A percentile compares a stretch with the other conserved stretches of the same genome.
Evolutionary conservation across 2,888 invertebrate species (phyloP).

Genomic region (Platynereis dumerilii): DNA sequence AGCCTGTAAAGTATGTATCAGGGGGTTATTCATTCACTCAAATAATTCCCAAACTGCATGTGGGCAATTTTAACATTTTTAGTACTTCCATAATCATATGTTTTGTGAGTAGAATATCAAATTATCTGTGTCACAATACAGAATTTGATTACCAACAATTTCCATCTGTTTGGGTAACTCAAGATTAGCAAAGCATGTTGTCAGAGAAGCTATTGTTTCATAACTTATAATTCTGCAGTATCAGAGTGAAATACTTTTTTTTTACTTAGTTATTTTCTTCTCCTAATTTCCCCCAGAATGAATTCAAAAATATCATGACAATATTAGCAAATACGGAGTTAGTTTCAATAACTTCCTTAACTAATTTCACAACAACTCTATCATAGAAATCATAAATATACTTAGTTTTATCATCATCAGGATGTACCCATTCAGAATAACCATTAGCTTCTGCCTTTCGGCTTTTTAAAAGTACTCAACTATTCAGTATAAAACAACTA

Average conservation of each 20-base stretch:
- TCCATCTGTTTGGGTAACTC: conserved; percentile 33
- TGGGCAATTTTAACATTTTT: too few relatives aligned
- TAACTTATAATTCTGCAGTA: background rate
- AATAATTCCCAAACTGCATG: background rate
- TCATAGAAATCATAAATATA: conserved; percentile 36
- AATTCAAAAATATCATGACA: conserved; percentile 4
- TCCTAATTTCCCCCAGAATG: conserved; percentile 35
- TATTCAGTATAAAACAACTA: conserved; percentile 51
- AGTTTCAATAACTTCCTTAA: conserved; percentile 13
- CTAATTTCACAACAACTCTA: conserved; percentile 1
- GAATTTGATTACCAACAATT: conserved; percentile 39
- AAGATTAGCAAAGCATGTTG: conserved; percentile 13
- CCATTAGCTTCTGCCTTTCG: conserved; percentile 44
- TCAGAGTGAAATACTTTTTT: background rate
- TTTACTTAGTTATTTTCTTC: background rate
- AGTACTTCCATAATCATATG: background rate
- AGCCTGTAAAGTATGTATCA: conserved; percentile 58
- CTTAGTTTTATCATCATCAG: background rate
- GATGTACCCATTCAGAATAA: background rate
- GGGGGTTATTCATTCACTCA: conserved; percentile 12
- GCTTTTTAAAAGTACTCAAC: conserved; percentile 46
- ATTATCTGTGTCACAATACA: conserved; percentile 19
- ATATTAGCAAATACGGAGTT: conserved; percentile 2
- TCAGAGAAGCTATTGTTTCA: conserved; percentile 6
- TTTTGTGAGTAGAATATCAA: background rate